Evolutionary conservation across 1,140 invertebrate genomes (phyloP), one percentile per base, ranked within the genome.

Genomic region (Brachionus plicatilis): DNA sequence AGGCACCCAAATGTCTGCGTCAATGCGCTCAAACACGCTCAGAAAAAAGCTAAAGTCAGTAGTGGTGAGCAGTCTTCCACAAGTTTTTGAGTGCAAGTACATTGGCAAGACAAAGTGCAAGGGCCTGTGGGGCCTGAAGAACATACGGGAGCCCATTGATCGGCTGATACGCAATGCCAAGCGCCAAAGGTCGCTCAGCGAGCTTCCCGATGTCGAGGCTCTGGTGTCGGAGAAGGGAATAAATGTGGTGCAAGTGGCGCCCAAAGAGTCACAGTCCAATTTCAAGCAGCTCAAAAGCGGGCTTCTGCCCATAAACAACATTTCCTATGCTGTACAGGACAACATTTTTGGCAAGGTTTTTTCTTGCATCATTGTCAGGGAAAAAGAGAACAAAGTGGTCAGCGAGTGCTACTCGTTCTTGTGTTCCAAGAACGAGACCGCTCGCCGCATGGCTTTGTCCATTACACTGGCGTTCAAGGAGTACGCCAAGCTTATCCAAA

Each of bases 401-500:
- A 83, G 60, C 68, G 82, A 83, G 41, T 83, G 82, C 53, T 83
- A 83, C 68, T 68, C 82, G 24, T 83, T 83, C 43, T 70, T 83
- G 33, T 83, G 60, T 70, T 27, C 43, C 2, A 68, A 50, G 43
- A 83, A 68, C 43, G 82, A 83, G 53, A 68, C 1, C 7, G 47
- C 82, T 12, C 41, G 60, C n/a, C 24, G 37, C 43, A 68, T 83
- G 60, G 82, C 82, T 53, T 37, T 83, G 9, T 37, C 82, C 27
- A 68, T 83, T 4, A 60, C 82, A 17, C 20, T 68, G 27, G 82
- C 82, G 11, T 83, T 83, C 53, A 83, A 83, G 60, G 79, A 82
- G 29, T 82, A 82, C 20, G 79, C 53, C 20, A 82, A 82, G 20
- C 41, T 82, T 6, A 45, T 82, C 6, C 79, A 82, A 43, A 47